phyloP scores from a whole-genome alignment of 2,113 vertebrate genomes.

The Theristicus caerulescens region DNA sequence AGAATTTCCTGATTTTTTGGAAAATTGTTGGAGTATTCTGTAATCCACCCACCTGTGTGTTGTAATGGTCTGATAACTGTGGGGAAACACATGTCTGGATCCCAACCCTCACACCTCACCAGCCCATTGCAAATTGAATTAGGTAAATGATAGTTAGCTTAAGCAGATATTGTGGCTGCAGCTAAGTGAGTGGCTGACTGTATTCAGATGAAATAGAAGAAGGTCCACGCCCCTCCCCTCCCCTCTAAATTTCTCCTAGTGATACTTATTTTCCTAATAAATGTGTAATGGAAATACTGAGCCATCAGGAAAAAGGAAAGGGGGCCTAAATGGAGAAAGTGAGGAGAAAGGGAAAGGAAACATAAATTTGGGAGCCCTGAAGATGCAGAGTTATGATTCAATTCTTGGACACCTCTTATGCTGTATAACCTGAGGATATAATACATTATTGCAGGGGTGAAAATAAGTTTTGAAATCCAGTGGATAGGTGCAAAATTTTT shows the following conservation, averaged over 20 bases:
- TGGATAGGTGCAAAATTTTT: not conserved
- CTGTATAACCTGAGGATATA: not conserved
- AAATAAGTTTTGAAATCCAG: not conserved
- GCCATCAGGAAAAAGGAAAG: not conserved
- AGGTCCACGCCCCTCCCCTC: not conserved
- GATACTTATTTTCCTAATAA: conserved; percentile 1
- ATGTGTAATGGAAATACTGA: conserved; percentile 6
- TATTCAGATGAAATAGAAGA: conserved; percentile 1
- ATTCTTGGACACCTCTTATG: not conserved
- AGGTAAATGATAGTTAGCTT: not conserved
- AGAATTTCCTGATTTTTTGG: not conserved
- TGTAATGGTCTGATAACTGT: not conserved
- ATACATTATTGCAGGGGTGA: not conserved
- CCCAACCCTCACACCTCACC: not conserved
- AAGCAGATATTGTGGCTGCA: not conserved
- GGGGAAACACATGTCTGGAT: not conserved
- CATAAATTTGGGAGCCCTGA: not conserved
- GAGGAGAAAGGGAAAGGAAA: not conserved
- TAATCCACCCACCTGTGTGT: not conserved
- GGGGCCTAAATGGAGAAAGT: not conserved
- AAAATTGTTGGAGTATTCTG: not conserved
- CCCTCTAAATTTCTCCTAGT: not conserved
- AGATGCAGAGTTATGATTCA: not conserved
- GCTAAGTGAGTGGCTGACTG: not conserved
- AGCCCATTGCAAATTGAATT: not conserved